Percentiles rank a stretch among this genome's conserved stretches.
phyloP scores from a whole-genome alignment of 2,888 invertebrate genomes.

The Nomada lathburiana region DNA sequence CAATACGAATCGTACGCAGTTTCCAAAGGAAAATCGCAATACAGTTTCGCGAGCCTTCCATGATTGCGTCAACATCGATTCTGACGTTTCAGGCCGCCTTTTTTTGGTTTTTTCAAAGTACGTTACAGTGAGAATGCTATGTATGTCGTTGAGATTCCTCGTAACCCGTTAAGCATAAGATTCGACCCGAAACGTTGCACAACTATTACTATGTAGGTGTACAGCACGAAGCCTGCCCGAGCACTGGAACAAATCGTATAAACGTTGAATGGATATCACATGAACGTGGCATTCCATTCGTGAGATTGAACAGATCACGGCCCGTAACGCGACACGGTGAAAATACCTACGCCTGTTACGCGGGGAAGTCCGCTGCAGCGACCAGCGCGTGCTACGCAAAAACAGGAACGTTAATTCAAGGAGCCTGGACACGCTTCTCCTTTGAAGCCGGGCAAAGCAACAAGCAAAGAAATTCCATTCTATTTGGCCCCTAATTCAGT shows the following conservation, averaged over 20 bases:
- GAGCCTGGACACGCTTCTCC: neutral
- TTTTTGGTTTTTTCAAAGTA: too few relatives aligned
- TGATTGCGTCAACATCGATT: slow-evolving; percentile 2
- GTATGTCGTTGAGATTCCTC: neutral
- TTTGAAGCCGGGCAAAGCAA: slow-evolving; percentile 5
- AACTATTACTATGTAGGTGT: neutral
- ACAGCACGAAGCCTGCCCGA: neutral
- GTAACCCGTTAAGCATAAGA: neutral
- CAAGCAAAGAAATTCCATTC: slow-evolving; percentile 33
- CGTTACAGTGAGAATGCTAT: too few relatives aligned
- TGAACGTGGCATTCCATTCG: neutral
- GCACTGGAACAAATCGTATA: slow-evolving; percentile 9
- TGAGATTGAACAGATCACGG: slow-evolving; percentile 25
- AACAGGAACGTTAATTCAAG: slow-evolving; percentile 3
- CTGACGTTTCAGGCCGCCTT: neutral
- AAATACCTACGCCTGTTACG: neutral
- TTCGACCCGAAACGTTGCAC: neutral
- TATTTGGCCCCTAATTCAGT: slow-evolving; percentile 14
- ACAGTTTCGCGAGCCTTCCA: neutral
- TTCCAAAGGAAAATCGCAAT: slow-evolving; percentile 26
- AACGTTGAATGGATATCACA: neutral
- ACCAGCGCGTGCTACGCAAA: neutral
- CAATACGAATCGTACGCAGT: slow-evolving; percentile 23
- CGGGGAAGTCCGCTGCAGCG: neutral
- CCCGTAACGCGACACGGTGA: neutral